phyloP scores from a whole-genome alignment of 2,888 invertebrate species.

The Leucania comma region DNA sequence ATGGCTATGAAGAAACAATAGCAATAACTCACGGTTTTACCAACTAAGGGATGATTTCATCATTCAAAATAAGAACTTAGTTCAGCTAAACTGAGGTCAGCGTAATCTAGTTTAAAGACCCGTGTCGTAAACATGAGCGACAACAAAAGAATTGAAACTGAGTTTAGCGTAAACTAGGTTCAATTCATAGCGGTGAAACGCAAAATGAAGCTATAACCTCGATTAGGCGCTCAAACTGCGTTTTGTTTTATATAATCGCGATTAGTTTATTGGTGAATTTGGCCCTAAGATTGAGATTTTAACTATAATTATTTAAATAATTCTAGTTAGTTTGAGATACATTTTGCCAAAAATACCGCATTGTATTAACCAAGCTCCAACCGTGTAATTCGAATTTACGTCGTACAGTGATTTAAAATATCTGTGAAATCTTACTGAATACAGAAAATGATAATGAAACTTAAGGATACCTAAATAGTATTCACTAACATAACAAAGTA shows the following conservation, averaged over 20 bases:
- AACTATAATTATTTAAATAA: not conserved
- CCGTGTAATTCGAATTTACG: not conserved
- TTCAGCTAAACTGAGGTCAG: no score
- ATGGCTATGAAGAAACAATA: conserved; percentile 4
- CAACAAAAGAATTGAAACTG: no score
- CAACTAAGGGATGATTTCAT: no score
- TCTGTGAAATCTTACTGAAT: conserved; percentile 21
- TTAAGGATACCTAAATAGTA: conserved; percentile 10
- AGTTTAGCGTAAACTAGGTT: no score
- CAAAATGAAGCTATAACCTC: no score
- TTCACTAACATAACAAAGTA: conserved; percentile 15
- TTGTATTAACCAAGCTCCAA: not conserved
- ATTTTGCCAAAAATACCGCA: not conserved
- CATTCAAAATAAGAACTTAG: no score
- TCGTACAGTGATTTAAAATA: conserved; percentile 2
- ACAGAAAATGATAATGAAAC: conserved; percentile 10
- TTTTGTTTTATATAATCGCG: no score
- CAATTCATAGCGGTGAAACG: no score
- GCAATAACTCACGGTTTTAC: not conserved
- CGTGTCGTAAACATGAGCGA: no score
- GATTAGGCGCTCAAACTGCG: no score
- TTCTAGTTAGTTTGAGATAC: not conserved
- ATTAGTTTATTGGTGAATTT: no score
- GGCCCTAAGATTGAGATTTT: not conserved
- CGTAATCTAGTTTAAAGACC: no score